phyloP scores from a whole-genome alignment of 2,888 invertebrate genomes.

The Leptinotarsa haldemani region DNA sequence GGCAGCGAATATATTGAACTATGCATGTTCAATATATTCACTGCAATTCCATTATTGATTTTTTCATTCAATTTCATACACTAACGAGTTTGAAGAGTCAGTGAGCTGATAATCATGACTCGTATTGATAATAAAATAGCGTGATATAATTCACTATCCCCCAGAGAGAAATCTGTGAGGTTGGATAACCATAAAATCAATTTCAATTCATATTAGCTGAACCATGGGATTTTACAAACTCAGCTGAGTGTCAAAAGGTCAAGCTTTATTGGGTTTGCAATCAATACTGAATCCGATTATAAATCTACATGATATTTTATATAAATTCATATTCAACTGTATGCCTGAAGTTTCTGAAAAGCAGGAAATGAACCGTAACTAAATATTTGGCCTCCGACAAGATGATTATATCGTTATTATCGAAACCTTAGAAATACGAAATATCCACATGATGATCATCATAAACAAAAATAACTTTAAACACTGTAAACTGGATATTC shows the following conservation, averaged over 20 bases:
- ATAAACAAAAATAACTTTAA: too few species aligned
- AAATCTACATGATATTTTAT: too few species aligned
- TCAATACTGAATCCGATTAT: too few species aligned
- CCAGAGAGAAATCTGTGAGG: background rate
- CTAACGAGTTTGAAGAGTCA: background rate
- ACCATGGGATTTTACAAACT: background rate
- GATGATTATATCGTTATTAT: too few species aligned
- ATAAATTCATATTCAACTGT: too few species aligned
- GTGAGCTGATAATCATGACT: background rate
- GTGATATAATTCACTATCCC: background rate
- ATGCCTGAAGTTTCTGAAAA: too few species aligned
- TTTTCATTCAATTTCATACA: background rate
- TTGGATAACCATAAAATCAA: constrained; percentile 10
- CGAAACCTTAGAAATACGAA: too few species aligned
- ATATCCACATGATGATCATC: too few species aligned
- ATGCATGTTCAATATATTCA: background rate
- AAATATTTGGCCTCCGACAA: too few species aligned
- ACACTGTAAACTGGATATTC: too few species aligned
- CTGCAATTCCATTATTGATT: background rate
- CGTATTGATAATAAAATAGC: background rate
- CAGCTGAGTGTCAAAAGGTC: background rate
- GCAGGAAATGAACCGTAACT: too few species aligned
- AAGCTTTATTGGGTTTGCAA: background rate
- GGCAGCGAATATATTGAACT: too few species aligned
- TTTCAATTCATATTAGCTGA: background rate